These are phyloP conservation scores for Apodemus agrarius DNA, from an alignment of 2,797 vertebrate species.

Conservation along the genomic window DNA sequence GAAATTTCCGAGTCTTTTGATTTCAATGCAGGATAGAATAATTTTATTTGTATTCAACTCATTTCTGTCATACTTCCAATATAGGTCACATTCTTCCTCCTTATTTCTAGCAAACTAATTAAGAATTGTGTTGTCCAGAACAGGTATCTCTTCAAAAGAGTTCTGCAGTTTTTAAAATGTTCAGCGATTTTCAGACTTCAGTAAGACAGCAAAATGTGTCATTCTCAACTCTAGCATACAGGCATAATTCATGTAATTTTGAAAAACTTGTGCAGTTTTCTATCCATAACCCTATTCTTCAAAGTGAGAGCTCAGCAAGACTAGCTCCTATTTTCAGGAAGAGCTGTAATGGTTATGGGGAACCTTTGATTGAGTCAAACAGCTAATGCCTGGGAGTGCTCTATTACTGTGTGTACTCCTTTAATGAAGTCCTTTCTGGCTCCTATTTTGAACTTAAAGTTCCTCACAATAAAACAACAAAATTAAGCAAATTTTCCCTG, in stretches of 20 bases:
- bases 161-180: neutral
- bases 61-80: neutral
- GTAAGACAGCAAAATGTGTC: slow-evolving; percentile 45
- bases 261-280: slow-evolving; percentile 65
- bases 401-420: neutral
- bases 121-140: slow-evolving; percentile 21
- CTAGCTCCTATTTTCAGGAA: slow-evolving; percentile 63
- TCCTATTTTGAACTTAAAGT: neutral
- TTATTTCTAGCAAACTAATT: slow-evolving; percentile 33
- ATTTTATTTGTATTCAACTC: neutral
- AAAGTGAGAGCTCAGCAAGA: slow-evolving; percentile 68
- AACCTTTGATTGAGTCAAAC: slow-evolving; percentile 45
- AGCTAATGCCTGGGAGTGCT: neutral
- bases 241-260: slow-evolving; percentile 77
- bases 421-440: neutral
- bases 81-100: neutral
- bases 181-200: slow-evolving; percentile 62
- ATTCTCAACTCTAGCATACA: slow-evolving; percentile 35
- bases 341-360: slow-evolving; percentile 44
- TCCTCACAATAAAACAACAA: neutral
- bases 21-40: neutral
- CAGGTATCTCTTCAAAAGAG: slow-evolving; percentile 27
- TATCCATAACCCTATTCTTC: slow-evolving; percentile 69
- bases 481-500: neutral
- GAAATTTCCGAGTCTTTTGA: neutral